These are phyloP conservation scores for Drosophila paramelanica DNA, from an alignment of 2,888 invertebrate genomes.

Conservation along the genomic window DNA sequence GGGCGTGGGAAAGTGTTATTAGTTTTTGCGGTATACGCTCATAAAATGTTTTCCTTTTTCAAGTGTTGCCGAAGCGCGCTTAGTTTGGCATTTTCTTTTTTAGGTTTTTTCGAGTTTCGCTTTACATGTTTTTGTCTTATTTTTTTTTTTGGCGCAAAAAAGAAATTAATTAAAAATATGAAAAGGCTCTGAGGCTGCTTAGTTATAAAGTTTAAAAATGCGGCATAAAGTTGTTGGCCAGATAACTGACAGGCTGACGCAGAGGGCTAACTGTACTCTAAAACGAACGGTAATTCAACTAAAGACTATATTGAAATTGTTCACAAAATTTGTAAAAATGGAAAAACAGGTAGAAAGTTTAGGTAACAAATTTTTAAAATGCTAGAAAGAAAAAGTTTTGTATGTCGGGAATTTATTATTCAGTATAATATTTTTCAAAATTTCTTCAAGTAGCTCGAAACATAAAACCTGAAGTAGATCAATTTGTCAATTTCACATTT, in stretches of 20 bases:
- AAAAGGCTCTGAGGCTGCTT: conserved; percentile 56
- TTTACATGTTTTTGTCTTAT: conserved; percentile 23
- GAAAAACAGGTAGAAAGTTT: not conserved
- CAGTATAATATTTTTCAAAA: not conserved
- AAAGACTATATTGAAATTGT: conserved; percentile 36
- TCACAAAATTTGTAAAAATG: conserved; percentile 25
- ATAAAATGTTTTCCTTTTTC: conserved; percentile 69
- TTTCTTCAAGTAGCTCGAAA: not conserved
- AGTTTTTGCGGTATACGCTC: conserved; percentile 74
- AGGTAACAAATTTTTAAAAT: not conserved
- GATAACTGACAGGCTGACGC: conserved; percentile 28
- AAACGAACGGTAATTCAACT: conserved; percentile 8
- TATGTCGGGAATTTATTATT: too few species aligned
- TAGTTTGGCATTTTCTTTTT: conserved; percentile 47
- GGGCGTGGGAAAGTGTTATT: conserved; percentile 68
- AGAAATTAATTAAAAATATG: conserved; percentile 74
- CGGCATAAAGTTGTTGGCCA: conserved; percentile 37
- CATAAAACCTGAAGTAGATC: not conserved
- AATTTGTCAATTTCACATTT: conserved; percentile 19
- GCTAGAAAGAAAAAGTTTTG: not conserved
- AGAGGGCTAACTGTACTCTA: conserved; percentile 11
- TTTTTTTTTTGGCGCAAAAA: conserved; percentile 31
- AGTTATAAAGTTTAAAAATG: conserved; percentile 62
- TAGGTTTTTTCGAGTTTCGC: conserved; percentile 17
- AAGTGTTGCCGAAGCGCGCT: conserved; percentile 50